Conservation (phyloP, 2,888 invertebrate species). For the Lymantria monacha region DNA sequence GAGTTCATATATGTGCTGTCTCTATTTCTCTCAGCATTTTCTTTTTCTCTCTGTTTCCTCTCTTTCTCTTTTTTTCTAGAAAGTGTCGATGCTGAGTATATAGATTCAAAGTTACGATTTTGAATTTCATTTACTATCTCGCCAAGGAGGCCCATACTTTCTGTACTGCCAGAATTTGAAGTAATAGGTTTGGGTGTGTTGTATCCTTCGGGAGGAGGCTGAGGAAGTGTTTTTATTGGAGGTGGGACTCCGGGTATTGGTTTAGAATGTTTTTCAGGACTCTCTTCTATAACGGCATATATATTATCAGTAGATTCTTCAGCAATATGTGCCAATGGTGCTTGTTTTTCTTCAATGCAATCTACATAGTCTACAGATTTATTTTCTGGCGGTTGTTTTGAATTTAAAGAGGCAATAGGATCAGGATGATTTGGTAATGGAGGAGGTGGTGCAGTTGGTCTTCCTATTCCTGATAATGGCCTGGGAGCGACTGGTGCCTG, state of each 20-base stretch:
- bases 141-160: slow-evolving; percentile 89
- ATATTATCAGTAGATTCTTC: slow-evolving; percentile 89
- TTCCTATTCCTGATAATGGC: slow-evolving; percentile 87
- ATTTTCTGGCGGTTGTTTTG: slow-evolving; percentile 59
- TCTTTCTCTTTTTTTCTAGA: slow-evolving; percentile 82
- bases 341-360: slow-evolving; percentile 86
- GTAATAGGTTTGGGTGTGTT: slow-evolving; percentile 68
- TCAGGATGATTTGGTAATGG: slow-evolving; percentile 80
- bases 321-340: slow-evolving; percentile 83
- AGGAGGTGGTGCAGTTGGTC: slow-evolving; percentile 90
- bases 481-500: slow-evolving; percentile 85
- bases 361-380: slow-evolving; percentile 87
- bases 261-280: slow-evolving; percentile 77
- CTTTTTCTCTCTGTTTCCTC: slow-evolving; percentile 39
- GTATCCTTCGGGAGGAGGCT: slow-evolving; percentile 76
- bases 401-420: slow-evolving; percentile 82
- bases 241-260: slow-evolving; percentile 63
- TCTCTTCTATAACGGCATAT: slow-evolving; percentile 93
- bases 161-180: slow-evolving; percentile 80
- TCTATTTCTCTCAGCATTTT: slow-evolving; percentile 51
- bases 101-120: slow-evolving; percentile 92
- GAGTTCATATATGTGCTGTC: slow-evolving; percentile 84
- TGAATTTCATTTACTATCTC: slow-evolving; percentile 95
- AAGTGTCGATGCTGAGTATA: slow-evolving; percentile 90
- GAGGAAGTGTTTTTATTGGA: slow-evolving; percentile 51